These are phyloP conservation scores for Darwinula stevensoni DNA, from an alignment of 2,888 invertebrate genomes.

Conservation along the genomic window DNA sequence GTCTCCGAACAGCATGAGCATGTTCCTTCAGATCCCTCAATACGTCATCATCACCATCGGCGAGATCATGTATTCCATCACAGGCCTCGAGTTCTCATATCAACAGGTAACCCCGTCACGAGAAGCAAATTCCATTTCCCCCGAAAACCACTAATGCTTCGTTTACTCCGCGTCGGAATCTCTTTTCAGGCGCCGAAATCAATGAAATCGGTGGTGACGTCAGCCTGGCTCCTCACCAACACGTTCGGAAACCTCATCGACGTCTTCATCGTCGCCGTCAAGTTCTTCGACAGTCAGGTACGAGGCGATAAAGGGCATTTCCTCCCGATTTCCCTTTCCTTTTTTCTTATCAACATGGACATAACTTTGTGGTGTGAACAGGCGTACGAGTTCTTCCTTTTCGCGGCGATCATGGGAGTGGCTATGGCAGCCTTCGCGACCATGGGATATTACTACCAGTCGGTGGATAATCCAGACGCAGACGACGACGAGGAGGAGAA, in stretches of 20 bases:
- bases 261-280: conserved; percentile 52
- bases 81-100: conserved; percentile 82
- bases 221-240: conserved; percentile 69
- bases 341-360: background rate
- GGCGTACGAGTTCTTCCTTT: conserved; percentile 60
- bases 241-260: conserved; percentile 82
- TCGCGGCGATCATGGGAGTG: conserved; percentile 49
- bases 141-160: no score
- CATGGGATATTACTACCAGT: conserved; percentile 50
- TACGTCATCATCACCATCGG: conserved; percentile 70
- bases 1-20: conserved; percentile 38
- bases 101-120: conserved; percentile 43
- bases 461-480: conserved; percentile 16
- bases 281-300: conserved; percentile 43
- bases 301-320: conserved; percentile 1
- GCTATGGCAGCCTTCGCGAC: conserved; percentile 52
- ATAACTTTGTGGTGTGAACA: conserved; percentile 18
- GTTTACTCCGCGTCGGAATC: conserved; percentile 10
- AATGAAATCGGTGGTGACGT: conserved; percentile 83
- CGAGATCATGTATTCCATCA: conserved; percentile 86
- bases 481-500: no score
- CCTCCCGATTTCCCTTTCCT: background rate
- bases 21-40: conserved; percentile 66
- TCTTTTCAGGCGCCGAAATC: conserved; percentile 37
- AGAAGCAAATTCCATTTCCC: no score